phyloP scores from a whole-genome alignment of 2,113 vertebrate genomes.

The Rhineura floridana region DNA sequence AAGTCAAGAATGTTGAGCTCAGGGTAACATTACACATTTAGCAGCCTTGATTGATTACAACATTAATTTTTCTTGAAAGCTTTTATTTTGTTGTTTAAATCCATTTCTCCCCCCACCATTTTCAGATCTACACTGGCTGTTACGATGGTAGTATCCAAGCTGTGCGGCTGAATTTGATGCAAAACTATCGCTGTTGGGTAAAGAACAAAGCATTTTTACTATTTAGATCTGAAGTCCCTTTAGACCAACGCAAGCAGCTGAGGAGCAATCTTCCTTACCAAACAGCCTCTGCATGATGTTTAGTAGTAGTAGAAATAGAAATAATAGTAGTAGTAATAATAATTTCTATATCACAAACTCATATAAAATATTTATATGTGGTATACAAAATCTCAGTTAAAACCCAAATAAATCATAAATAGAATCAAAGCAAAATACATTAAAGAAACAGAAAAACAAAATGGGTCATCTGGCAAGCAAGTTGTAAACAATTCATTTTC shows the following conservation, averaged over 20 bases:
- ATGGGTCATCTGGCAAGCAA: too few species aligned
- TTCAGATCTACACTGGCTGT: conserved; percentile 96
- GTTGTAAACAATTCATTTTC: too few species aligned
- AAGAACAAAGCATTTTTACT: conserved; percentile 45
- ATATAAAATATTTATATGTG: too few species aligned
- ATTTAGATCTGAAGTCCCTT: not conserved
- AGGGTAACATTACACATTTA: not conserved
- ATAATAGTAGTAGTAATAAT: too few species aligned
- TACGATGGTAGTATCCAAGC: conserved; percentile 94
- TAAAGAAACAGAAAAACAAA: too few species aligned
- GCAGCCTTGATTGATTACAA: not conserved
- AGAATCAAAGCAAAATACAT: too few species aligned
- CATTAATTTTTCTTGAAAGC: not conserved
- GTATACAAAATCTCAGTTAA: too few species aligned
- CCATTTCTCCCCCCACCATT: conserved; percentile 20
- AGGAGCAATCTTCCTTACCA: not conserved
- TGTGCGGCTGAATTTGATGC: conserved; percentile 91
- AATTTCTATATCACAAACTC: too few species aligned
- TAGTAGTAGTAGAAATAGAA: too few species aligned
- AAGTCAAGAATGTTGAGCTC: not conserved
- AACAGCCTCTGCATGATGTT: too few species aligned
- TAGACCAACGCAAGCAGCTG: not conserved
- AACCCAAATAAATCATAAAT: too few species aligned
- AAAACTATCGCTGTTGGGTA: conserved; percentile 95
- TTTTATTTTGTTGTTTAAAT: not conserved